phyloP scores from a whole-genome alignment of 2,797 vertebrate species.

The Dallia pectoralis region DNA sequence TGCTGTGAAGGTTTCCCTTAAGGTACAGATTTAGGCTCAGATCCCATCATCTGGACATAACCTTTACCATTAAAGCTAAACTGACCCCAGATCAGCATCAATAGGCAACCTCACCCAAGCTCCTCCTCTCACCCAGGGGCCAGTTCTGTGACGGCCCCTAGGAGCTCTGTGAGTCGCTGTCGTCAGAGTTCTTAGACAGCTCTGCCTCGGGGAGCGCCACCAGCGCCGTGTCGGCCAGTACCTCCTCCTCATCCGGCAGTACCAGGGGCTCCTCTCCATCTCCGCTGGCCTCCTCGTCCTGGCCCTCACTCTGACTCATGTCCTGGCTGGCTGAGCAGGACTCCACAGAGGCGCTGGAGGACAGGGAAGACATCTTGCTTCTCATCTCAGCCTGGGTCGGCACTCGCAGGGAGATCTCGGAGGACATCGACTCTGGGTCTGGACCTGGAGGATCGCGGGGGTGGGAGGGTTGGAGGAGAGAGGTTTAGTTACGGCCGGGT shows the following conservation, averaged over 20 bases:
- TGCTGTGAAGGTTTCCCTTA: neutral
- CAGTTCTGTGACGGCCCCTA: constrained; percentile 30
- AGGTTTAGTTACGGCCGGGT: neutral
- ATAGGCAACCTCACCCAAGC: neutral
- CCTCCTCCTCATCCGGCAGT: constrained; percentile 90
- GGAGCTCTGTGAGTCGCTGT: constrained; percentile 79
- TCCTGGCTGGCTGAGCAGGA: constrained; percentile 41
- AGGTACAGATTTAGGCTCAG: neutral
- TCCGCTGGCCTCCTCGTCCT: constrained; percentile 41
- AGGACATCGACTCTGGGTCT: constrained; percentile 62
- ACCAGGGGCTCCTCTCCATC: constrained; percentile 71
- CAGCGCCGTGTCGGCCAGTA: constrained; percentile 83
- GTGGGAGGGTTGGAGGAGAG: neutral
- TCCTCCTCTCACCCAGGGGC: constrained; percentile 19
- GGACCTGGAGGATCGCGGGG: constrained; percentile 63
- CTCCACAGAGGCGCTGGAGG: constrained; percentile 53
- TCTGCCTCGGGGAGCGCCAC: constrained; percentile 64
- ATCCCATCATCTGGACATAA: neutral
- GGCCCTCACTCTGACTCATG: constrained; percentile 47
- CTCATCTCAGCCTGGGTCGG: constrained; percentile 59
- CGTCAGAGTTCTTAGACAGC: constrained; percentile 70
- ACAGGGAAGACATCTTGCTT: constrained; percentile 52
- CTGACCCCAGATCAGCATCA: neutral
- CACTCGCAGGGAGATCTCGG: constrained; percentile 74
- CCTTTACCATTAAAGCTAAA: neutral